Percentiles rank a stretch among this genome's conserved stretches.
These are phyloP conservation scores for Helleia helle DNA, from an alignment of 2,888 invertebrate genomes.

Conservation along the genomic window DNA sequence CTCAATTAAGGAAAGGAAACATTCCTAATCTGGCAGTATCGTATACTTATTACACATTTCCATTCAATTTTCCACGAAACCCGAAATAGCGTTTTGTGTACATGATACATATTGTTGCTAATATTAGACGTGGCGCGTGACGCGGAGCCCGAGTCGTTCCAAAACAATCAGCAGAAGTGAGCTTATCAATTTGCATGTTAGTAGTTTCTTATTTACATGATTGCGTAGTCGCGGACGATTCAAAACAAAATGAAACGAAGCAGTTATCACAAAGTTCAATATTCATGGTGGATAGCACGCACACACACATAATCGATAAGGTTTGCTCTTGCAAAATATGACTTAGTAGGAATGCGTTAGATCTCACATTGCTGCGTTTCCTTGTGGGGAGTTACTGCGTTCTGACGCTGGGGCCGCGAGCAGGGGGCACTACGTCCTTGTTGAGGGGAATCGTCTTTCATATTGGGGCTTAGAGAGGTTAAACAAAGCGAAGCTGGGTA, in stretches of 20 bases:
- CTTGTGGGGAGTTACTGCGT: constrained; percentile 29
- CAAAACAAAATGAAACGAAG: constrained; percentile 25
- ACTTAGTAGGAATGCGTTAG: constrained; percentile 31
- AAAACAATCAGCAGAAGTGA: too few relatives aligned
- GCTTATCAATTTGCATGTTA: neutral
- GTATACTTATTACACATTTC: too few relatives aligned
- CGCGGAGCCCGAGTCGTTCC: too few relatives aligned
- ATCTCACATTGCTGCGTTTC: constrained; percentile 34
- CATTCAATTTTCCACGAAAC: too few relatives aligned
- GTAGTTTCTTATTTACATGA: neutral
- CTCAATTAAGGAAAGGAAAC: too few relatives aligned
- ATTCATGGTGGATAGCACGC: constrained; percentile 27
- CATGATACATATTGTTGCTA: too few relatives aligned
- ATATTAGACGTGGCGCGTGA: too few relatives aligned
- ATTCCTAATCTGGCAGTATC: too few relatives aligned
- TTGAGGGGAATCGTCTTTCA: constrained; percentile 43
- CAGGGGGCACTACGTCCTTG: constrained; percentile 35
- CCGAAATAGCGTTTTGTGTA: too few relatives aligned
- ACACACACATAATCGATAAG: constrained; percentile 3
- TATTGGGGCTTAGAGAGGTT: constrained; percentile 43
- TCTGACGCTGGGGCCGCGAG: constrained; percentile 25
- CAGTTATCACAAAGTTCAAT: constrained; percentile 37
- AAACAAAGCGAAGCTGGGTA: constrained; percentile 26
- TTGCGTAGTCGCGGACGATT: neutral
- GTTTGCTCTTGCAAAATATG: constrained; percentile 10